phyloP scores from a whole-genome alignment of 2,888 invertebrate genomes.

The Tinea semifulvella region DNA sequence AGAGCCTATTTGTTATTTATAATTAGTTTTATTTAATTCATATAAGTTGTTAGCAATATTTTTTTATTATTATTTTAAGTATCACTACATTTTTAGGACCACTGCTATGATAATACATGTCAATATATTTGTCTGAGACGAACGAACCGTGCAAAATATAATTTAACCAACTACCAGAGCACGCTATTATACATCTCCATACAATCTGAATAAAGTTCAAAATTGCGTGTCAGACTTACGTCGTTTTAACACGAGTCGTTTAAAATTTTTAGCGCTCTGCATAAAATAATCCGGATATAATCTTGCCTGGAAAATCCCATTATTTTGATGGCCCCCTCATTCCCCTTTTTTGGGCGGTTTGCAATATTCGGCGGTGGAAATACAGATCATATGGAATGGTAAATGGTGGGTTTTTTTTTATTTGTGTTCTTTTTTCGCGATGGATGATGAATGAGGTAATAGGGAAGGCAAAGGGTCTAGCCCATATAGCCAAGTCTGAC shows the following conservation, averaged over 20 bases:
- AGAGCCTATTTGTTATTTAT: too few species aligned
- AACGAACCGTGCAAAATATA: conserved; percentile 45
- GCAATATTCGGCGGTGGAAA: conserved; percentile 18
- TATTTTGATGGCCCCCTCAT: conserved; percentile 51
- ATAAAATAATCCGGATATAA: conserved; percentile 62
- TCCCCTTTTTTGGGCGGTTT: conserved; percentile 27
- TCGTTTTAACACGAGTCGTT: conserved; percentile 21
- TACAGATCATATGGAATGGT: conserved; percentile 21
- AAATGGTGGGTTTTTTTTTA: too few species aligned
- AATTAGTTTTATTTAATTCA: too few species aligned
- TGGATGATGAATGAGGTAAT: too few species aligned
- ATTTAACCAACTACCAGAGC: conserved; percentile 30
- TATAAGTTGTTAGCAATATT: too few species aligned
- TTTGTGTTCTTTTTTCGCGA: too few species aligned
- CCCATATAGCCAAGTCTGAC: too few species aligned
- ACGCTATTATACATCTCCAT: conserved; percentile 24
- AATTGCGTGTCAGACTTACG: conserved; percentile 16
- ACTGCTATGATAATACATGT: too few species aligned
- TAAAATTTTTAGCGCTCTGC: conserved; percentile 48
- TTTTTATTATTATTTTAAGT: too few species aligned
- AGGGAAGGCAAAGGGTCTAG: too few species aligned
- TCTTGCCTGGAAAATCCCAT: conserved; percentile 62
- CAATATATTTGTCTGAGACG: too few species aligned
- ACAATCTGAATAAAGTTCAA: conserved; percentile 7
- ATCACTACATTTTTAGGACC: too few species aligned